phyloP scores from a whole-genome alignment of 2,113 vertebrate genomes.

The Sisor rabdophorus region DNA sequence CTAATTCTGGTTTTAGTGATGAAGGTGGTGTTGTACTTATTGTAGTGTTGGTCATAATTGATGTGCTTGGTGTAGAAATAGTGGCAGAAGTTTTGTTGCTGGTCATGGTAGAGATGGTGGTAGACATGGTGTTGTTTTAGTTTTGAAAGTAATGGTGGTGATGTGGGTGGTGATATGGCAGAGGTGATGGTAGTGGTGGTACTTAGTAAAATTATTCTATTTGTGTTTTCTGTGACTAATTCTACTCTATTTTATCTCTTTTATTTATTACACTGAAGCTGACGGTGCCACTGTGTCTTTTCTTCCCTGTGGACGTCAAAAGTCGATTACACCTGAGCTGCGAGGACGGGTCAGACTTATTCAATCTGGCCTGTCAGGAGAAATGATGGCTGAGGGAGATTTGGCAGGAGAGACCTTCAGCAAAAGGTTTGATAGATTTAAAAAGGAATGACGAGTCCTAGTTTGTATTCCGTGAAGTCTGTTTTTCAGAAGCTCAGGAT shows the following conservation, averaged over 20 bases:
- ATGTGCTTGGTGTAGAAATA: too few species aligned
- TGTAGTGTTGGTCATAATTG: too few species aligned
- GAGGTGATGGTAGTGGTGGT: background rate
- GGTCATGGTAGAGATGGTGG: too few species aligned
- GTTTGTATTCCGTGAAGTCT: slow-evolving; percentile 47
- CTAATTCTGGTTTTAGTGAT: too few species aligned
- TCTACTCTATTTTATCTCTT: slow-evolving; percentile 25
- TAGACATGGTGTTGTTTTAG: too few species aligned
- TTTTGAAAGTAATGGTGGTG: background rate
- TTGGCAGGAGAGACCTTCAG: slow-evolving; percentile 41
- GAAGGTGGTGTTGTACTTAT: too few species aligned
- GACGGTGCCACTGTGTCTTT: slow-evolving; percentile 45
- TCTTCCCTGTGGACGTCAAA: slow-evolving; percentile 62
- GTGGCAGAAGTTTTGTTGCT: too few species aligned
- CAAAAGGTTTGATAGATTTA: slow-evolving; percentile 45
- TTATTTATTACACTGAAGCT: slow-evolving; percentile 34
- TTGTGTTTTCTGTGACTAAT: slow-evolving; percentile 20
- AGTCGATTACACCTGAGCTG: slow-evolving; percentile 57
- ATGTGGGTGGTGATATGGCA: background rate
- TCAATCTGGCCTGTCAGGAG: slow-evolving; percentile 62
- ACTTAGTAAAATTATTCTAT: background rate
- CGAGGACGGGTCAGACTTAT: slow-evolving; percentile 64
- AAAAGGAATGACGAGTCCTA: slow-evolving; percentile 47
- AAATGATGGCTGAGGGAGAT: slow-evolving; percentile 59
- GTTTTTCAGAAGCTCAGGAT: slow-evolving; percentile 28